Evolutionary conservation across 2,797 vertebrate genomes (phyloP), one percentile per base, ranked within the genome.

Genomic region (Myripristis jacobus): DNA sequence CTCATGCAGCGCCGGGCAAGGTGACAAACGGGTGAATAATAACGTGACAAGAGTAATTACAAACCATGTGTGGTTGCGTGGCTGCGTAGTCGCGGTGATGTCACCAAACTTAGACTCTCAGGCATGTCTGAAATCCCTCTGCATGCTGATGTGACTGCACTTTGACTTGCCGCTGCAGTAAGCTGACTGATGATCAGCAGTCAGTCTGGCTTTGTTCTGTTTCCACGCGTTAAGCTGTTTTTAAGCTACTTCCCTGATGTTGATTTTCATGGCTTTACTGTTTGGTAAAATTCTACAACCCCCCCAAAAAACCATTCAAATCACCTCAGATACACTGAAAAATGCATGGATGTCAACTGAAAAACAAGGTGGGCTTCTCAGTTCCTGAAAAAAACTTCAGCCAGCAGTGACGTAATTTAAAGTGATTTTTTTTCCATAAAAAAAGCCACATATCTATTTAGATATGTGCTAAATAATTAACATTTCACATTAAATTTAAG

Each of bases 41-140:
- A 83, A 81, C 77, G 72, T 67, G 75, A 71, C 36, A 1, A 21
- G 34, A 75, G 69, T 88, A 87, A 88, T 90, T 89, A 87, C 77
- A 87, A 71, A 72, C 24, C 73, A 57, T 75, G 79, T 58, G n/a
- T 41, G 56, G 12, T 55, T 27, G 41, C 22, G 4, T 69, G 60
- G 27, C n/a, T 1, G 38, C 70, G 59, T 80, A 74, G 54, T 76
- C 53, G 53, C 16, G 44, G 13, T 44, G 3, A 57, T 69, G 54
- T 75, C 47, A 24, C 36, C 36, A n/a, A 77, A 75, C 75, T 65
- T 25, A 27, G 38, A 29, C 36, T 52, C 2, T 15, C 1, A 59
- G 19, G 18, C 31, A 13, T 10, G 12, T 70, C 36, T 79, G 47
- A 70, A 72, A 71, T 52, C 64, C 54, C 69, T 15, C 66, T 11